Evolutionary conservation across 2,797 vertebrate species (phyloP).

Genomic region (Platalea minor): DNA sequence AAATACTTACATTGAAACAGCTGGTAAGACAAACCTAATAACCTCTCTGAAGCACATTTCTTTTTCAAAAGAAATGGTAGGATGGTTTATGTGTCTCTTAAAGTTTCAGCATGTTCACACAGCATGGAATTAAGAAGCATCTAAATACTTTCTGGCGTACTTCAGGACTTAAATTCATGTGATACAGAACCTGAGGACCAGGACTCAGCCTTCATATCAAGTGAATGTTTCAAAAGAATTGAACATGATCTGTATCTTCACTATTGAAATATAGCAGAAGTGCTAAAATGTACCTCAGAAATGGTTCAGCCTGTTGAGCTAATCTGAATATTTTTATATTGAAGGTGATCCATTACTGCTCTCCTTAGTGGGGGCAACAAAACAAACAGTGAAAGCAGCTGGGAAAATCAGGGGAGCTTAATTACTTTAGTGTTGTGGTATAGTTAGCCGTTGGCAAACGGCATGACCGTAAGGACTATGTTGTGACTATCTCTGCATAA

Average conservation of each 20-base stretch:
- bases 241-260: not conserved
- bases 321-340: not conserved
- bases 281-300: not conserved
- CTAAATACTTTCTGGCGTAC: not conserved
- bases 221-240: not conserved
- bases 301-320: not conserved
- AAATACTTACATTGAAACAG: not conserved
- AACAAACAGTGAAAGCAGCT: not conserved
- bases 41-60: not conserved
- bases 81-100: not conserved
- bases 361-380: not conserved
- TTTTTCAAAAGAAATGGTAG: not conserved
- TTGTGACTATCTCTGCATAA: not conserved
- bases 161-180: not conserved
- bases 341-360: not conserved
- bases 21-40: not conserved
- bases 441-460: not conserved
- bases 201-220: not conserved
- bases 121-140: not conserved
- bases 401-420: not conserved
- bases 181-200: not conserved
- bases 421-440: not conserved
- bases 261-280: not conserved
- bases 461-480: not conserved
- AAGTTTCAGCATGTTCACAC: not conserved